phyloP scores from a whole-genome alignment of 2,888 invertebrate species.

The Ormyrus rosae region DNA sequence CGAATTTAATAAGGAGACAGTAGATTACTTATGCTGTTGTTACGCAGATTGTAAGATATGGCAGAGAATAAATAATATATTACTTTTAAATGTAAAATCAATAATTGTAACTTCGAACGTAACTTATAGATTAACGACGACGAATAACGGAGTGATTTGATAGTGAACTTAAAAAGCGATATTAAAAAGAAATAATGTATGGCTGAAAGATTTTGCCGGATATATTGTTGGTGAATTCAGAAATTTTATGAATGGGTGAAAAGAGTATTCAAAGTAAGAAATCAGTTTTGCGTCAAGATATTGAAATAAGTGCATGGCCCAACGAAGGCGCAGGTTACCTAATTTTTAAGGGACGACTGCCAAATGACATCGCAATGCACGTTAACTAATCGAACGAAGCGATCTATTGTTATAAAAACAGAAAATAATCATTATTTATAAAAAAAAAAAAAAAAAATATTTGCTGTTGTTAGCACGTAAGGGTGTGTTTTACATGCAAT shows the following conservation, averaged over 20 bases:
- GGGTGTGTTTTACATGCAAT: conserved; percentile 16
- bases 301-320: conserved; percentile 9
- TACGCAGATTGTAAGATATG: conserved; percentile 66
- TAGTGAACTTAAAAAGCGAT: background rate
- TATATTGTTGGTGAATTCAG: conserved; percentile 66
- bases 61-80: conserved; percentile 66
- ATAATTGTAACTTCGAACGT: conserved; percentile 31
- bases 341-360: conserved; percentile 49
- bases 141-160: conserved; percentile 38
- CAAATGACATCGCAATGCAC: conserved; percentile 32
- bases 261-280: conserved; percentile 36
- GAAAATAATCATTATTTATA: conserved; percentile 25
- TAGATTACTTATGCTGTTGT: conserved; percentile 63
- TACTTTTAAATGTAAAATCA: conserved; percentile 56
- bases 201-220: conserved; percentile 29
- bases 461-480: conserved; percentile 31
- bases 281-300: background rate
- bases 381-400: conserved; percentile 26
- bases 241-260: conserved; percentile 66
- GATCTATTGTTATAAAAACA: conserved; percentile 37
- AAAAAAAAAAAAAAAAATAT: conserved; percentile 5
- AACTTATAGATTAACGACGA: conserved; percentile 24
- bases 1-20: conserved; percentile 58
- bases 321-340: conserved; percentile 12
- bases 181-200: background rate